Percentiles rank a stretch among this genome's conserved stretches.
Conservation (phyloP, 2,888 invertebrate genomes). For the Dryobota labecula region DNA sequence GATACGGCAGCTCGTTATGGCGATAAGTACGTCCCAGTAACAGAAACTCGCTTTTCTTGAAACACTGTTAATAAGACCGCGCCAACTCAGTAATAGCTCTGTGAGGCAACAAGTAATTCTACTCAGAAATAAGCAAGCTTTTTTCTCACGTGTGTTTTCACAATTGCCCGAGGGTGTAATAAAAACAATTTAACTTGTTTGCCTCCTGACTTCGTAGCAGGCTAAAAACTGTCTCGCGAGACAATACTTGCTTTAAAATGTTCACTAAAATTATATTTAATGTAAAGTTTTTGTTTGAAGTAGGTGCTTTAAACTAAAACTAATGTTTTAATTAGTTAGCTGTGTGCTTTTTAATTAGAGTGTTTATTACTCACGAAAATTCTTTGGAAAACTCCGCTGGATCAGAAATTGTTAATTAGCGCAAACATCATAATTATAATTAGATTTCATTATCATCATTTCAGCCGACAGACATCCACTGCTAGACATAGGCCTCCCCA, state of each 20-base stretch:
- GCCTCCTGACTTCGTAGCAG: conserved; percentile 49
- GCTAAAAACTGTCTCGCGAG: conserved; percentile 51
- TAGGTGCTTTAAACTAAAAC: conserved; percentile 23
- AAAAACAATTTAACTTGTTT: conserved; percentile 60
- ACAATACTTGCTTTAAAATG: conserved; percentile 40
- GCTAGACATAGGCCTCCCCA: no score
- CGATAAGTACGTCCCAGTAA: conserved; percentile 26
- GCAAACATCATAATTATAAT: neutral
- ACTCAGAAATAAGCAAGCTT: conserved; percentile 44
- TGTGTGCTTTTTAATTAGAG: neutral
- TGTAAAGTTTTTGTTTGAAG: conserved; percentile 33
- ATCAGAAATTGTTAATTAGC: neutral
- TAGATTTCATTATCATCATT: no score
- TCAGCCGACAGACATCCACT: no score
- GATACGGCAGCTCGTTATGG: conserved; percentile 25
- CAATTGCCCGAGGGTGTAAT: conserved; percentile 50
- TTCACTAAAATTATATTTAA: conserved; percentile 51
- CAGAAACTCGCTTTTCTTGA: conserved; percentile 26
- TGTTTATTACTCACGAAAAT: neutral
- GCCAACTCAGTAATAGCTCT: conserved; percentile 31
- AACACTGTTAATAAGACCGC: conserved; percentile 30
- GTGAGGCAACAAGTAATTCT: conserved; percentile 58
- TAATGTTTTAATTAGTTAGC: conserved; percentile 17
- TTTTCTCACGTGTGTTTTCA: conserved; percentile 56
- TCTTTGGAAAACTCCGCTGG: neutral